phyloP scores from a whole-genome alignment of 1,140 invertebrate species.

The Calephelis nemesis region DNA sequence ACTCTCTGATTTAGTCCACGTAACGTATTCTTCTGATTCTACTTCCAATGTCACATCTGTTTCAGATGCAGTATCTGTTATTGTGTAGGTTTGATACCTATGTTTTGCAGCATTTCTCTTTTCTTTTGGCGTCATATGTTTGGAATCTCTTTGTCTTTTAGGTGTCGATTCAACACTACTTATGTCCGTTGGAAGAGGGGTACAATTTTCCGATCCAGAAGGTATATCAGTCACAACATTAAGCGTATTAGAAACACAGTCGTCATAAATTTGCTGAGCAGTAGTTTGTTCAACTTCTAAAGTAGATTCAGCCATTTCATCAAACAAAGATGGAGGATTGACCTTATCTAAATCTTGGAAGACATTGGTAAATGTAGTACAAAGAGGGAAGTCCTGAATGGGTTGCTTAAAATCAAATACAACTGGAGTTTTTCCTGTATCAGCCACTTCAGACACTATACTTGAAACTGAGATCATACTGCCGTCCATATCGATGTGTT shows the following conservation, averaged over 20 bases:
- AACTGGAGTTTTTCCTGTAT: conserved; percentile 69
- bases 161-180: conserved; percentile 87
- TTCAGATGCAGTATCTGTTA: conserved; percentile 78
- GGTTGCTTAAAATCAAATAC: conserved; percentile 79
- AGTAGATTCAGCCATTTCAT: conserved; percentile 87
- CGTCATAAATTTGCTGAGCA: conserved; percentile 77
- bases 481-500: conserved; percentile 88
- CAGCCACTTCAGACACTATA: conserved; percentile 88
- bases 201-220: conserved; percentile 68
- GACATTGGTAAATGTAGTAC: conserved; percentile 79
- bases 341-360: conserved; percentile 87
- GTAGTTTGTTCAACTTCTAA: conserved; percentile 78
- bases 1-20: conserved; percentile 71
- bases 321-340: conserved; percentile 89
- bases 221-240: conserved; percentile 73
- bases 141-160: conserved; percentile 78
- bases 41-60: conserved; percentile 47
- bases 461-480: conserved; percentile 91
- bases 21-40: conserved; percentile 58
- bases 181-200: conserved; percentile 70
- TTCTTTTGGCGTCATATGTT: conserved; percentile 86
- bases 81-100: conserved; percentile 89
- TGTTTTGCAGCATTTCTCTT: conserved; percentile 86
- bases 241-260: conserved; percentile 75
- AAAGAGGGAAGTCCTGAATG: conserved; percentile 66